Evolutionary conservation across 2,888 invertebrate species (phyloP).

Genomic region (Stegophylla sp.): DNA sequence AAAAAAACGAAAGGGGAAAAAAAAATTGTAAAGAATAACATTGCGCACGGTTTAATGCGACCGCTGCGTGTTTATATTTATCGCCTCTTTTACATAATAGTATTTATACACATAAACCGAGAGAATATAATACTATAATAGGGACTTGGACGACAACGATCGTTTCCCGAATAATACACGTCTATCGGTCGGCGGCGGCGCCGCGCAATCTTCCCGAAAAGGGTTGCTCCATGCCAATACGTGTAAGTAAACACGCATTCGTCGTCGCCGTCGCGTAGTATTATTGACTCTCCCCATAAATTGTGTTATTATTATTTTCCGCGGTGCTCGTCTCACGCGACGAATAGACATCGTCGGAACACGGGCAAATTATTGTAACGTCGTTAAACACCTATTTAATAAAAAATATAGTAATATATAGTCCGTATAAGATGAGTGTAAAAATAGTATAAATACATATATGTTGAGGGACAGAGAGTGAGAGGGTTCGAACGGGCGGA

Average conservation of each 20-base stretch:
- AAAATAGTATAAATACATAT: too few relatives aligned
- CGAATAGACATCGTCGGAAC: slow-evolving; percentile 10
- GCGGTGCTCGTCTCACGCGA: neutral
- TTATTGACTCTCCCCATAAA: slow-evolving; percentile 29
- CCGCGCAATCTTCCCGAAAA: slow-evolving; percentile 20
- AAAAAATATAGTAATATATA: too few relatives aligned
- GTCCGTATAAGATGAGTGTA: too few relatives aligned
- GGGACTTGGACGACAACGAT: neutral
- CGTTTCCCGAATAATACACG: neutral
- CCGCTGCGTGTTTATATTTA: slow-evolving; percentile 17
- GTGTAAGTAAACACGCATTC: neutral
- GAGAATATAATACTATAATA: neutral
- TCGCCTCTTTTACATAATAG: slow-evolving; percentile 32
- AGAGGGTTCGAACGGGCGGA: too few relatives aligned
- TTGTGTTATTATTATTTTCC: slow-evolving; percentile 1
- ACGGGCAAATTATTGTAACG: neutral
- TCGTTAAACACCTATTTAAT: too few relatives aligned
- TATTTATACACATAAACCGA: neutral
- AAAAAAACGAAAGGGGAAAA: slow-evolving; percentile 42
- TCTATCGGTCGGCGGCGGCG: neutral
- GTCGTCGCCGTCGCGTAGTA: neutral
- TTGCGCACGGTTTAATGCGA: slow-evolving; percentile 8
- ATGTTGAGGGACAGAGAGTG: too few relatives aligned
- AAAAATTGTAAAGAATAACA: slow-evolving; percentile 1
- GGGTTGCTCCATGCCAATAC: slow-evolving; percentile 7